Conservation (phyloP, 2,113 vertebrate genomes). For the Tetrax tetrax region DNA sequence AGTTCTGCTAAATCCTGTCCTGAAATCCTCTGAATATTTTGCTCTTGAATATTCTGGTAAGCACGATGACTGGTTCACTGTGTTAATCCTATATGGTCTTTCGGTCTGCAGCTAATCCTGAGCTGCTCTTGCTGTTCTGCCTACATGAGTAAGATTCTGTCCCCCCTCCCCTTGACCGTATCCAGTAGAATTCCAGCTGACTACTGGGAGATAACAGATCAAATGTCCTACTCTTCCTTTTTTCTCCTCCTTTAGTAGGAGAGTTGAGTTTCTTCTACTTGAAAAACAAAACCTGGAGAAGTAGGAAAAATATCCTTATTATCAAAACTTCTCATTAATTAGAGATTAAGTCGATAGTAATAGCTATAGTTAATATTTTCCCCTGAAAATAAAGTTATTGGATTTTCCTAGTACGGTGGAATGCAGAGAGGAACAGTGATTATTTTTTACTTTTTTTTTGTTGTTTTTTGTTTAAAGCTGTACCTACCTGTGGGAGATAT, state of each 20-base stretch:
- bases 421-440: neutral
- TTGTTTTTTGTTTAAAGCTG: neutral
- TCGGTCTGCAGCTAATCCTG: constrained; percentile 64
- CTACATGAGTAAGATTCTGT: constrained; percentile 47
- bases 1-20: constrained; percentile 34
- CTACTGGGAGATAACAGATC: neutral
- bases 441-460: neutral
- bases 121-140: constrained; percentile 48
- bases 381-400: neutral
- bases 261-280: neutral
- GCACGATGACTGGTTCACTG: constrained; percentile 52
- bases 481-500: neutral
- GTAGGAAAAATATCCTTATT: neutral
- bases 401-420: neutral
- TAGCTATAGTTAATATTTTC: neutral
- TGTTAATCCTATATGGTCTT: constrained; percentile 58
- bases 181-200: neutral
- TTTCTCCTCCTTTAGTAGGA: neutral
- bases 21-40: constrained; percentile 64
- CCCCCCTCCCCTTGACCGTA: neutral
- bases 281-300: neutral
- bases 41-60: constrained; percentile 49
- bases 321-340: neutral
- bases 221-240: neutral
- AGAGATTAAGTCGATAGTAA: neutral